Base-by-base conservation (phyloP, 2,797 vertebrate species). In the Orestias chungarensis region DNA sequence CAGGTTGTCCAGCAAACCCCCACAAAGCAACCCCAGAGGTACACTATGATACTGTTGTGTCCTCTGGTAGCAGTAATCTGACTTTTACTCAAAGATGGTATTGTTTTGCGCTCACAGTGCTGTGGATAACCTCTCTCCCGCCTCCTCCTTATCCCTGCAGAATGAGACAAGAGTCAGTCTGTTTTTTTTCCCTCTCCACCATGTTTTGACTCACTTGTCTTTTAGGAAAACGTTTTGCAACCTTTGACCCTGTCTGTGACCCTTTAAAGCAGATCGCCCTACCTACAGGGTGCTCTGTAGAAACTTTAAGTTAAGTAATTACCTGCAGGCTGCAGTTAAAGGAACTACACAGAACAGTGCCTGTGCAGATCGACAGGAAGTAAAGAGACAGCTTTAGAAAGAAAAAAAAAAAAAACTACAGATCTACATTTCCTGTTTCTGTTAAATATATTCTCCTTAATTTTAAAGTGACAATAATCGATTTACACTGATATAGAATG, bases 81-180 rank as follows among this genome's bases (percentile, higher is more conserved):
- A 78, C 72, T 73, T 78, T 74, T 17, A 72, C 84, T 93, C 85
- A 94, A 93, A 91, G 91, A 89, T 91, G 75, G 82, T 81, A 90
- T 92, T 93, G 91, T 92, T 67, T 85, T 89, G 79, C 35, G 64
- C 64, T 82, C 18, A 66, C 78, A 70, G 82, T 73, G 82, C 79
- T 82, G 76, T 71, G 85, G 82, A 87, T 89, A 89, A 72, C 64
- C 86, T 79, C 76, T 70, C 79, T 78, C 72, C 78, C 80, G 84
- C 83, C 82, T 85, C 84, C 87, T 80, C 73, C 76, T 74, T 83
- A 59, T 68, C 67, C 74, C 80, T 77, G 72, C 79, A 81, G 73
- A 82, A 85, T 75, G 83, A 92, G 71, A 93, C 92, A 94, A 94
- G 82, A 87, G 85, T 86, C 75, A 73, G 81, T 82, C 90, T 95